Conservation (phyloP, 2,797 vertebrate species). For the Crocodylus rhombifer region DNA sequence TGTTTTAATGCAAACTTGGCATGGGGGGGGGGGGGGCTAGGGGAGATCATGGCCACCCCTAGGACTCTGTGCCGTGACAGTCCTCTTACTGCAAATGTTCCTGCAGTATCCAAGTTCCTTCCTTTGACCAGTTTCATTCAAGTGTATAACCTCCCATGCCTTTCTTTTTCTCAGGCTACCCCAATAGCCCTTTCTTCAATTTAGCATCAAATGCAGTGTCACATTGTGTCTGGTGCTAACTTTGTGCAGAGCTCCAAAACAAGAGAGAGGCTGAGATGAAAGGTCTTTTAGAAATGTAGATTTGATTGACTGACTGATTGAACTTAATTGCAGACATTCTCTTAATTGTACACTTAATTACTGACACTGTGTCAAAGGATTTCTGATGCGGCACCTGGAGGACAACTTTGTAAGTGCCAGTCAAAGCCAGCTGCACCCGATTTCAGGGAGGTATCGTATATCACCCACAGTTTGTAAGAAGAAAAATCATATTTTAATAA, state of each 20-base stretch:
- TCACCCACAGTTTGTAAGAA: conserved; percentile 42
- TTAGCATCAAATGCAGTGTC: not conserved
- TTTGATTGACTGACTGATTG: conserved; percentile 79
- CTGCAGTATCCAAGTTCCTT: not conserved
- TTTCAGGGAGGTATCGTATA: conserved; percentile 31
- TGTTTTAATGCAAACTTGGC: too few relatives aligned
- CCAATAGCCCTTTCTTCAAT: not conserved
- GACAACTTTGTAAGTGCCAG: conserved; percentile 74
- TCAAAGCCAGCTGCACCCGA: conserved; percentile 67
- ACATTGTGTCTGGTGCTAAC: conserved; percentile 31
- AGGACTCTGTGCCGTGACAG: too few relatives aligned
- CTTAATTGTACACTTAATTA: conserved; percentile 80
- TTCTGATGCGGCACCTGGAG: conserved; percentile 78
- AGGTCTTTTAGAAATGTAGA: conserved; percentile 68
- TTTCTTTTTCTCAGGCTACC: not conserved
- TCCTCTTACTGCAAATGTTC: not conserved
- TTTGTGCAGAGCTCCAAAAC: not conserved
- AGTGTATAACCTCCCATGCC: not conserved
- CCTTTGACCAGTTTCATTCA: not conserved
- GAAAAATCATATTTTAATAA: conserved; percentile 75
- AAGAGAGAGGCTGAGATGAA: conserved; percentile 52
- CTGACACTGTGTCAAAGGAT: conserved; percentile 80
- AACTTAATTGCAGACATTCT: conserved; percentile 79
- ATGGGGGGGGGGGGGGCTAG: too few relatives aligned
- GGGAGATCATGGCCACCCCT: too few relatives aligned